Evolutionary conservation across 2,113 vertebrate genomes (phyloP).

Genomic region (Protomyctophum bolini): DNA sequence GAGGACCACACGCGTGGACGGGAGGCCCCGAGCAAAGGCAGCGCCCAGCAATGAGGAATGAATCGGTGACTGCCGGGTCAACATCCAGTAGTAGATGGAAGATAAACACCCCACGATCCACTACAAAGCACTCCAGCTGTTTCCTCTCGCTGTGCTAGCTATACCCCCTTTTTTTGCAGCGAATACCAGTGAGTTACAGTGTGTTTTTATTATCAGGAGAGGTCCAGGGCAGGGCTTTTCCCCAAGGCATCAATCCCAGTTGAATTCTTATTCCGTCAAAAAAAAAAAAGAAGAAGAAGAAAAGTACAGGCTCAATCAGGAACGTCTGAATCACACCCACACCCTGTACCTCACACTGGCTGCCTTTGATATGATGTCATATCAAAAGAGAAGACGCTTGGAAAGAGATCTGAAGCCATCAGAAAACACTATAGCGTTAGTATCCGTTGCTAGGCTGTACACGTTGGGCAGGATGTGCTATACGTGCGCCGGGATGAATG

Average conservation of each 20-base stretch:
- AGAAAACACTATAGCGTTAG: not conserved
- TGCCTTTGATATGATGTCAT: not conserved
- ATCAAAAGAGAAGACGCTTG: not conserved
- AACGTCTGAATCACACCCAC: not conserved
- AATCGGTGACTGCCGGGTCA: not conserved
- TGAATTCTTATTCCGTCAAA: not conserved
- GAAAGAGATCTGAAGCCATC: not conserved
- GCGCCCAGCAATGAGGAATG: not conserved
- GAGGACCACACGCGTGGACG: slow-evolving; percentile 9
- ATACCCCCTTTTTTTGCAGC: slow-evolving; percentile 32
- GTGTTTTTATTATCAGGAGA: slow-evolving; percentile 8
- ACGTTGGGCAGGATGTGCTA: no score
- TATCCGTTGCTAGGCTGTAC: not conserved
- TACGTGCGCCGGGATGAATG: no score
- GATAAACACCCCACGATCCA: slow-evolving; percentile 36
- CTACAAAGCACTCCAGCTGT: slow-evolving; percentile 43
- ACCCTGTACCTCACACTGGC: not conserved
- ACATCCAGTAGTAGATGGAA: slow-evolving; percentile 29
- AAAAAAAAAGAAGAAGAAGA: no score
- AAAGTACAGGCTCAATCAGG: not conserved
- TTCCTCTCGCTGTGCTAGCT: slow-evolving; percentile 27
- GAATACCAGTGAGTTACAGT: slow-evolving; percentile 25
- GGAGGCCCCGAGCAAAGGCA: not conserved
- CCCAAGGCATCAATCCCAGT: not conserved
- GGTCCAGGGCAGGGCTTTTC: not conserved